Percentiles rank a stretch among this genome's conserved stretches.
phyloP scores from a whole-genome alignment of 2,888 invertebrate genomes.

The Tolmerus cingulatus region DNA sequence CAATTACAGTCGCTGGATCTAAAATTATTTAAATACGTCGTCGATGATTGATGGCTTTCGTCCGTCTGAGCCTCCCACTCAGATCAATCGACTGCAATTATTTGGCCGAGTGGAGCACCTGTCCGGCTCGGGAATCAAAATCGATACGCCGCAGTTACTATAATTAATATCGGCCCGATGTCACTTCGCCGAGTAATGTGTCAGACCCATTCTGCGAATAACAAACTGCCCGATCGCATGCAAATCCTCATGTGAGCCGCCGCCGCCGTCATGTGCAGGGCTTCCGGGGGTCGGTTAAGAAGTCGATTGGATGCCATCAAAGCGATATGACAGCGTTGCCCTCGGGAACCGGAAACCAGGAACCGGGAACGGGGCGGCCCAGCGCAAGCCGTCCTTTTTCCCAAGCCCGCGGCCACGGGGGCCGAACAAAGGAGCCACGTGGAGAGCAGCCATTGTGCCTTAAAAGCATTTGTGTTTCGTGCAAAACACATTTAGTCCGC shows the following conservation, averaged over 20 bases:
- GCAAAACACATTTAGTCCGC: neutral
- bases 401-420: neutral
- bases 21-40: neutral
- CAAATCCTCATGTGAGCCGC: neutral
- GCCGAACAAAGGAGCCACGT: neutral
- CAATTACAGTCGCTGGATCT: neutral
- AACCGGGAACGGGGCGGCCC: neutral
- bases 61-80: neutral
- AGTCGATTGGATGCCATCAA: neutral
- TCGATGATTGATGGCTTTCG: neutral
- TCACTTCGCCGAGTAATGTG: neutral
- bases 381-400: neutral
- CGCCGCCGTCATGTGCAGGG: neutral
- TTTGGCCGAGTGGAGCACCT: neutral
- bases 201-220: neutral
- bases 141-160: neutral
- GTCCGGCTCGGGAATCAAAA: neutral
- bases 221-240: neutral
- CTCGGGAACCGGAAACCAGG: no score
- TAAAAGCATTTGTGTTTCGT: slow-evolving; percentile 1
- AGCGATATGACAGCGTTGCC: neutral
- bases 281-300: neutral
- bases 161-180: neutral
- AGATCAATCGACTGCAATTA: neutral
- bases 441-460: neutral